A percentile compares a stretch with the other conserved stretches of the same genome.
These are phyloP conservation scores for Bicyclus anynana DNA, from an alignment of 1,140 invertebrate genomes.

Conservation along the genomic window DNA sequence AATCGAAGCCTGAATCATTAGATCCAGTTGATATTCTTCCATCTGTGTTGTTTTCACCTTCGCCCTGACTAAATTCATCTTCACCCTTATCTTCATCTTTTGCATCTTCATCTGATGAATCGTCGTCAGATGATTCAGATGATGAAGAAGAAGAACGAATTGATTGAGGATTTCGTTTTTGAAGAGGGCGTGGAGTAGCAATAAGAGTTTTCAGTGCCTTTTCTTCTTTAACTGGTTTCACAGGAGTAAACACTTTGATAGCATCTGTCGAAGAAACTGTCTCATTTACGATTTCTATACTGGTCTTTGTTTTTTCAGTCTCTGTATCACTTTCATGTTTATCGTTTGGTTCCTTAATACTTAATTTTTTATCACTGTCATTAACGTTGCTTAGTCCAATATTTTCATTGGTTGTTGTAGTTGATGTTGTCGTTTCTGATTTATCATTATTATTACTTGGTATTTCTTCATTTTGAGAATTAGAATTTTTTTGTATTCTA, in stretches of 20 bases:
- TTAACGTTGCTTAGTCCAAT: neutral
- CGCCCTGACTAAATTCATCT: slow-evolving; percentile 55
- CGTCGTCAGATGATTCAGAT: slow-evolving; percentile 63
- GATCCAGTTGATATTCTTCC: slow-evolving; percentile 79
- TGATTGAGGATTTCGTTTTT: slow-evolving; percentile 70
- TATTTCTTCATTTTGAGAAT: neutral
- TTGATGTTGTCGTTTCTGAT: neutral
- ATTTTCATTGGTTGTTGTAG: neutral
- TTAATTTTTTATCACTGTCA: too few relatives aligned
- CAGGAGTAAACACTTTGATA: slow-evolving; percentile 19
- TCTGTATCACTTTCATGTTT: neutral
- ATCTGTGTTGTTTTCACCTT: slow-evolving; percentile 68
- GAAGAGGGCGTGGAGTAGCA: slow-evolving; percentile 78
- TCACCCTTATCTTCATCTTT: slow-evolving; percentile 60
- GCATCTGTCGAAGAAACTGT: neutral
- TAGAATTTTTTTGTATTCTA: too few relatives aligned
- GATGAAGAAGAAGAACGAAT: slow-evolving; percentile 66
- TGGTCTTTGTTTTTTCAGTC: neutral
- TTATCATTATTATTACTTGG: neutral
- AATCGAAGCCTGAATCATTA: slow-evolving; percentile 80
- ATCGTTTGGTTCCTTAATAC: too few relatives aligned
- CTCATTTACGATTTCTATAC: neutral
- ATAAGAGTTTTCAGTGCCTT: slow-evolving; percentile 74
- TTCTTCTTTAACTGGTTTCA: slow-evolving; percentile 74
- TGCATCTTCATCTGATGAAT: slow-evolving; percentile 41